Percentiles rank a stretch among this genome's conserved stretches.
phyloP scores from a whole-genome alignment of 2,797 vertebrate genomes.

The Sebastes reedi region DNA sequence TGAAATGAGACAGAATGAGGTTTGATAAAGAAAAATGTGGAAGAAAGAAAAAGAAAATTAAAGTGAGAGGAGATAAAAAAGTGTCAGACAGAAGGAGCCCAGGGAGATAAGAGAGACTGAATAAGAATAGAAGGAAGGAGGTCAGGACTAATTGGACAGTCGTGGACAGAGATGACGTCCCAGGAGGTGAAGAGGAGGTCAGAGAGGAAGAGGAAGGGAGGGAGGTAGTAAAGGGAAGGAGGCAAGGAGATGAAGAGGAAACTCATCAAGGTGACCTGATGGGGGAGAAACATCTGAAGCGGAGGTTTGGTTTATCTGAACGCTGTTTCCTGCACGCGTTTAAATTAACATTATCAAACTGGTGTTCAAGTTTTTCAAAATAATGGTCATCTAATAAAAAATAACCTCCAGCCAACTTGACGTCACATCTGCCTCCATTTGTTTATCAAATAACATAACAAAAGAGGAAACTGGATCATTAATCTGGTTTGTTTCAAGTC shows the following conservation, averaged over 20 bases:
- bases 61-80: slow-evolving; percentile 12
- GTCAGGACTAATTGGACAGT: slow-evolving; percentile 45
- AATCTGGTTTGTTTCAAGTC: background rate
- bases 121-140: background rate
- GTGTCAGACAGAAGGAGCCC: background rate
- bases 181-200: slow-evolving; percentile 33
- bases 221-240: background rate
- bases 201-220: slow-evolving; percentile 23
- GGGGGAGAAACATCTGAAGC: background rate
- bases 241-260: background rate
- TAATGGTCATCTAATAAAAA: too few species aligned
- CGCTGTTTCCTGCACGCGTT: background rate
- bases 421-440: too few species aligned
- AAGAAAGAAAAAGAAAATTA: slow-evolving; percentile 13
- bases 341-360: background rate
- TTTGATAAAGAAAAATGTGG: background rate
- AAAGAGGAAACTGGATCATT: background rate
- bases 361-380: too few species aligned
- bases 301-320: background rate
- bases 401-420: too few species aligned
- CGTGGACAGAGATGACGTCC: slow-evolving; percentile 30
- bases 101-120: slow-evolving; percentile 17
- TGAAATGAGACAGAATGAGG: slow-evolving; percentile 14
- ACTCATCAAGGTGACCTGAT: background rate
- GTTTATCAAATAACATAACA: background rate